phyloP scores from a whole-genome alignment of 2,797 vertebrate genomes.

The Parauchenoglanis ngamensis region DNA sequence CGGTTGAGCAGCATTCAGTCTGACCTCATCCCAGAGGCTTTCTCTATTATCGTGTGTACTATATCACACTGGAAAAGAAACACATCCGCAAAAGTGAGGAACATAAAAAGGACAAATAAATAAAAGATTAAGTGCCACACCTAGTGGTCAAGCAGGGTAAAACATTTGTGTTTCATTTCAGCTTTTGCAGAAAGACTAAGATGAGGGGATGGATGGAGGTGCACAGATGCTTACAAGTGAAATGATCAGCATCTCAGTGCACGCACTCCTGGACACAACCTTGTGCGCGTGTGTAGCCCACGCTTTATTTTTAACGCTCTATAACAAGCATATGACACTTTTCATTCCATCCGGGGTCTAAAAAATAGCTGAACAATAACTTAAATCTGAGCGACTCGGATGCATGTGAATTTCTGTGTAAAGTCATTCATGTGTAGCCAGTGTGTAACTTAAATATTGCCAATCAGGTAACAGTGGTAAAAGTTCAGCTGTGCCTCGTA shows the following conservation, averaged over 20 bases:
- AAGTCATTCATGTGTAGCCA: neutral
- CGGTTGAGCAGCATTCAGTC: slow-evolving; percentile 21
- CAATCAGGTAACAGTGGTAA: too few species aligned
- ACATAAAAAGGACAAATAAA: slow-evolving; percentile 65
- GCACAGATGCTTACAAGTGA: slow-evolving; percentile 12
- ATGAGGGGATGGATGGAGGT: neutral
- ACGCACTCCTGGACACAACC: too few species aligned
- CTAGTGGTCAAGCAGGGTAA: slow-evolving; percentile 80
- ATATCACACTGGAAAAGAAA: slow-evolving; percentile 29
- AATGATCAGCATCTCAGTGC: neutral
- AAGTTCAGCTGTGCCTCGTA: neutral
- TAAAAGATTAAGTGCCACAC: slow-evolving; percentile 86
- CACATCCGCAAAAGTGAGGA: slow-evolving; percentile 23
- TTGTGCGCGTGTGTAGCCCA: neutral
- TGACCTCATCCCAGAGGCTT: slow-evolving; percentile 30
- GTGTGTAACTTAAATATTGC: neutral
- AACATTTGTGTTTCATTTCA: slow-evolving; percentile 60
- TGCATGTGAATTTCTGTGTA: too few species aligned
- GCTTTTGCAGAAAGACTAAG: neutral
- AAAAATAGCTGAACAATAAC: neutral
- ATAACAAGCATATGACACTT: slow-evolving; percentile 4
- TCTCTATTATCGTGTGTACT: slow-evolving; percentile 10
- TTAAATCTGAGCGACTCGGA: too few species aligned
- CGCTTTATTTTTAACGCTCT: neutral
- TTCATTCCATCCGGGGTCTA: neutral